Evolutionary conservation across 1,140 invertebrate genomes (phyloP).

Genomic region (Drosophila watanabei): DNA sequence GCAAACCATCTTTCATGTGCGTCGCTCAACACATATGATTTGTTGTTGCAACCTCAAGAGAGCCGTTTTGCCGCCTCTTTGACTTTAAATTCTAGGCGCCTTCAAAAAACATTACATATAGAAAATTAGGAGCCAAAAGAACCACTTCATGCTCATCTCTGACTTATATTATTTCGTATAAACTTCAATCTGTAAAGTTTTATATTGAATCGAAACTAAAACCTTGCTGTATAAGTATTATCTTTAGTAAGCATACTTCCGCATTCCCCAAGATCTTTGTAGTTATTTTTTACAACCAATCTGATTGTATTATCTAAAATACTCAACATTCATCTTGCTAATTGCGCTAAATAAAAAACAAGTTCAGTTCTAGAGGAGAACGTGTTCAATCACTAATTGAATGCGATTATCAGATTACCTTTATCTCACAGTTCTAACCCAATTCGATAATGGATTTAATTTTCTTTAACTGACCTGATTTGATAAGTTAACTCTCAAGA

Average conservation of each 20-base stretch:
- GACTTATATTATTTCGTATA: not conserved
- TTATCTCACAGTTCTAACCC: conserved; percentile 21
- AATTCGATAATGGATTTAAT: conserved; percentile 18
- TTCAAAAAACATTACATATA: too few relatives aligned
- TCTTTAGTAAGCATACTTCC: not conserved
- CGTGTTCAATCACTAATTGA: conserved; percentile 22
- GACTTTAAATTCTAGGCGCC: too few relatives aligned
- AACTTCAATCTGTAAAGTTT: not conserved
- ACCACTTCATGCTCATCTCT: not conserved
- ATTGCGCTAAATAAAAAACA: conserved; percentile 14
- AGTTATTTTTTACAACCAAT: not conserved
- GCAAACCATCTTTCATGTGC: not conserved
- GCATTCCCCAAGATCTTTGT: not conserved
- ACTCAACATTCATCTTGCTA: conserved; percentile 8
- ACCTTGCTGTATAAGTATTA: not conserved
- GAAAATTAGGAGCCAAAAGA: not conserved
- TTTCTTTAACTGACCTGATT: conserved; percentile 7
- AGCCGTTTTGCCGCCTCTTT: too few relatives aligned
- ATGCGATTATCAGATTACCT: conserved; percentile 21
- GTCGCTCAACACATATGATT: not conserved
- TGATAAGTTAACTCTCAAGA: conserved; percentile 11
- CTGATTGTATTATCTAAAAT: conserved; percentile 13
- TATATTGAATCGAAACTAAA: not conserved
- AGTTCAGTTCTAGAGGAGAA: not conserved
- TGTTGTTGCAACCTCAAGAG: too few relatives aligned